Evolutionary conservation across 2,113 vertebrate genomes (phyloP).

Genomic region (Canis aureus): DNA sequence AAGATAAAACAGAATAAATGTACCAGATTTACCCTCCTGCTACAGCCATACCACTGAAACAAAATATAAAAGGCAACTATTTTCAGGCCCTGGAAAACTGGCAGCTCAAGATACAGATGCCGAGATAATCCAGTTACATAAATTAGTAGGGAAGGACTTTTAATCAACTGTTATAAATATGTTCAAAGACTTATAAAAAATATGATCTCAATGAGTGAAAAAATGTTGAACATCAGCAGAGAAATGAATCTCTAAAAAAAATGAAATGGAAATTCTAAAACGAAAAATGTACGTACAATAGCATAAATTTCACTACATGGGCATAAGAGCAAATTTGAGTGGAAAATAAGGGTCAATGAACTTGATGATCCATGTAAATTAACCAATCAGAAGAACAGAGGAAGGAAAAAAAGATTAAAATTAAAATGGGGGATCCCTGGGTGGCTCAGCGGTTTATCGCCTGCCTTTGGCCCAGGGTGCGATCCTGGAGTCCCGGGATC

Average conservation of each 20-base stretch:
- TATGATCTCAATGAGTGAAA: background rate
- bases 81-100: background rate
- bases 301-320: background rate
- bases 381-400: background rate
- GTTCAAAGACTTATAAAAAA: slow-evolving; percentile 5
- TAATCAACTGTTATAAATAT: slow-evolving; percentile 12
- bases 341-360: background rate
- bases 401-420: background rate
- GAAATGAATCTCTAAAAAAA: slow-evolving; percentile 24
- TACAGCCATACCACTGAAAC: background rate
- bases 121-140: background rate
- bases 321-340: background rate
- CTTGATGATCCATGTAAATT: background rate
- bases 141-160: slow-evolving; percentile 1
- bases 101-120: background rate
- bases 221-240: background rate
- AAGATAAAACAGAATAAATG: background rate
- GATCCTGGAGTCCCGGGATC: too few species aligned
- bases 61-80: background rate
- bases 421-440: background rate
- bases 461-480: too few species aligned
- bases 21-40: background rate
- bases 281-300: background rate
- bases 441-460: too few species aligned
- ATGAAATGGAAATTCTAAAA: background rate